Base-by-base conservation (phyloP, 1,140 invertebrate species). In the Rhizoglyphus robini region DNA sequence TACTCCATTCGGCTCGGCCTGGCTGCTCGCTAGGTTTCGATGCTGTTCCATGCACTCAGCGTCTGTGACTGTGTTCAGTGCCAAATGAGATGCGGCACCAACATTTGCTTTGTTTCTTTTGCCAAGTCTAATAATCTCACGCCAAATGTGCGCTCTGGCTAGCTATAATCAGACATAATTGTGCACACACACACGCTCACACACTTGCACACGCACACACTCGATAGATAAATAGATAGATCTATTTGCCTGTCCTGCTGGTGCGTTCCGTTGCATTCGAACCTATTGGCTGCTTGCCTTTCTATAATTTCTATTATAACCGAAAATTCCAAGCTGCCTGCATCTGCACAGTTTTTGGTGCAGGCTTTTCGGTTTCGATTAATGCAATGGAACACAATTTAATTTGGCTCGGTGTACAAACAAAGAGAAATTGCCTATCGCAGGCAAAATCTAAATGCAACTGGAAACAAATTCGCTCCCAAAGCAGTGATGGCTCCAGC, bases 391-490 rank as follows among this genome's bases (percentile, higher is more conserved):
- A 20, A 5, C 36, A 8, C 8, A 54, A 20, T 54, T 54, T 54
- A 54, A 54, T 54, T 54, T 54, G 51, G 23, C 51, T 54, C 8
- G 51, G 20, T 54, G 20, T 18, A 41, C 51, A 54, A 54, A 54
- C 51, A 54, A 54, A 54, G 51, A 54, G 23, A 54, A 54, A 54
- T 54, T 54, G 51, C 51, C 51, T 54, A 54, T 54, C 51, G 8
- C 20, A 54, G 8, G 20, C 51, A 8, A 54, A 54, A 54, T 54
- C 51, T 54, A 54, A 54, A 54, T 54, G 51, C 51, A 54, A 54
- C 51, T 54, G 8, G 51, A 54, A 5, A 25, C 51, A 54, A 54
- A 54, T 54, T 54, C 51, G 51, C 51, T 8, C 31, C 8, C 51
- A 54, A 54, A 54, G 51, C 51, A 15, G 41, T 23, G 41, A 23